Evolutionary conservation across 2,797 vertebrate species (phyloP).

Genomic region (Cetoscarus ocellatus): DNA sequence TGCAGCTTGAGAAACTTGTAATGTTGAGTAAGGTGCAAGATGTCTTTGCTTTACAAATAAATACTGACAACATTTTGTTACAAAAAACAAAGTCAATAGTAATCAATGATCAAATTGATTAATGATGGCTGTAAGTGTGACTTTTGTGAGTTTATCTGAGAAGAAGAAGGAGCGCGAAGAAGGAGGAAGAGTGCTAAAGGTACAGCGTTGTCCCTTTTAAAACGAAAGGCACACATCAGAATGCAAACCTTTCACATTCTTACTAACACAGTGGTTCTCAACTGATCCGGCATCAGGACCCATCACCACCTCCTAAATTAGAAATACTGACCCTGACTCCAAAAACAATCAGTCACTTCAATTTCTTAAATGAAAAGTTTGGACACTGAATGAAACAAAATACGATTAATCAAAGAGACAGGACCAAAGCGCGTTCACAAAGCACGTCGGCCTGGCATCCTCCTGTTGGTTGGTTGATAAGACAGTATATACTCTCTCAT

Average conservation of each 20-base stretch:
- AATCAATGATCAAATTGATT: slow-evolving; percentile 17
- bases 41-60: slow-evolving; percentile 70
- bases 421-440: too few species aligned
- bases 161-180: slow-evolving; percentile 23
- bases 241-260: slow-evolving; percentile 52
- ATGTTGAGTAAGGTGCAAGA: slow-evolving; percentile 75
- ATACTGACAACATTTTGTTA: slow-evolving; percentile 62
- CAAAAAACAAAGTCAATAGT: slow-evolving; percentile 25
- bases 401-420: too few species aligned
- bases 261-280: neutral
- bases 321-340: too few species aligned
- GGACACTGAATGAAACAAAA: too few species aligned
- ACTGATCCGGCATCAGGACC: too few species aligned
- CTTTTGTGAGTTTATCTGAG: slow-evolving; percentile 21
- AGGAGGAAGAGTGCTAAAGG: slow-evolving; percentile 31
- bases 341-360: too few species aligned
- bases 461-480: too few species aligned
- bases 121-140: slow-evolving; percentile 36
- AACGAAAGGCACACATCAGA: slow-evolving; percentile 74
- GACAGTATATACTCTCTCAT: too few species aligned
- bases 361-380: too few species aligned
- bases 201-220: slow-evolving; percentile 48
- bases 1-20: slow-evolving; percentile 48
- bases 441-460: too few species aligned
- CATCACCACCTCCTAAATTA: too few species aligned